These are phyloP conservation scores for Camelus bactrianus DNA, from an alignment of 2,113 vertebrate genomes.

Conservation along the genomic window DNA sequence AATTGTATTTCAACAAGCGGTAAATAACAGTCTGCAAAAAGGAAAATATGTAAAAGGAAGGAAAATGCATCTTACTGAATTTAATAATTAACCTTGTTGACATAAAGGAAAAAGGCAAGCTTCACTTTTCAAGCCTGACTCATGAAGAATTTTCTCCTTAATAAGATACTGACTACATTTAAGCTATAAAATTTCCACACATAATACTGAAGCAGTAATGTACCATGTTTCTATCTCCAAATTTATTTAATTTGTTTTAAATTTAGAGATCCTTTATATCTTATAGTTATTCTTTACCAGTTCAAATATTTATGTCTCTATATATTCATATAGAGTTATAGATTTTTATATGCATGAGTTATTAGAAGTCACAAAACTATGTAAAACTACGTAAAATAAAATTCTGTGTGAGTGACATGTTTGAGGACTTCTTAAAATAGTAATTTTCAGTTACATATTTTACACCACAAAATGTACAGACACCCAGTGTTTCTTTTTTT, in stretches of 20 bases:
- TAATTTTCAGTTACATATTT: constrained; percentile 89
- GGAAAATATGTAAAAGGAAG: constrained; percentile 70
- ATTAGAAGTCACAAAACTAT: constrained; percentile 84
- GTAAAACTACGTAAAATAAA: constrained; percentile 87
- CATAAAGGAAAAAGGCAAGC: constrained; percentile 83
- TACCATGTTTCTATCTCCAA: constrained; percentile 83
- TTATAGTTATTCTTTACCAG: constrained; percentile 83
- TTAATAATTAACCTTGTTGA: constrained; percentile 85
- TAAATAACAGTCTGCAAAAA: constrained; percentile 42
- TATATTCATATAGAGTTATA: constrained; percentile 80
- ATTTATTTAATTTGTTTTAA: constrained; percentile 78
- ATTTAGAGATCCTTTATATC: constrained; percentile 77
- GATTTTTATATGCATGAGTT: constrained; percentile 66
- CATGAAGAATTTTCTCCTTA: constrained; percentile 80
- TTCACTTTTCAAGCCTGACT: constrained; percentile 84
- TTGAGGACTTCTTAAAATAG: constrained; percentile 87
- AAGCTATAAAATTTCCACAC: constrained; percentile 86
- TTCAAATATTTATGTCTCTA: constrained; percentile 86
- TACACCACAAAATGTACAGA: constrained; percentile 92
- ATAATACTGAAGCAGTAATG: constrained; percentile 83
- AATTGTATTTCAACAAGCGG: constrained; percentile 54
- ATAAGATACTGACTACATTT: constrained; percentile 85
- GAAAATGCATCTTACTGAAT: constrained; percentile 77
- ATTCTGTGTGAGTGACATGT: constrained; percentile 82
- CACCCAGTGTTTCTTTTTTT: constrained; percentile 83